These are phyloP conservation scores for Channallabes apus DNA, from an alignment of 2,797 vertebrate species.

Conservation along the genomic window DNA sequence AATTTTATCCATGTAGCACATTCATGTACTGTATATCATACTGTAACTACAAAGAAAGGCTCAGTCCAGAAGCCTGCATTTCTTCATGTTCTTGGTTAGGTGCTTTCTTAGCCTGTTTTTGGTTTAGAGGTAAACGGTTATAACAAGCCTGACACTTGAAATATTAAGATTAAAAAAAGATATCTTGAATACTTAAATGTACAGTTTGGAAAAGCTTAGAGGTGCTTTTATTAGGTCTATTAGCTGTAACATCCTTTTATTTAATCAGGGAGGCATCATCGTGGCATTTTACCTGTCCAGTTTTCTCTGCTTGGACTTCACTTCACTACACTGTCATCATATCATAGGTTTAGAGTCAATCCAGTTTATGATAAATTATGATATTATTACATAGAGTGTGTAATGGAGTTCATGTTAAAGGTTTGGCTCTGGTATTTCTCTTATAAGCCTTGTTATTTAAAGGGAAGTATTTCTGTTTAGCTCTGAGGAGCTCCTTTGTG, in stretches of 20 bases:
- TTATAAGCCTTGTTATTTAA: neutral
- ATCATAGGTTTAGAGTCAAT: constrained; percentile 1
- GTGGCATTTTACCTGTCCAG: neutral
- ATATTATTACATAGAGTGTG: constrained; percentile 10
- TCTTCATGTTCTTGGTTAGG: neutral
- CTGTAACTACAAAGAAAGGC: neutral
- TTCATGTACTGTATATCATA: constrained; percentile 8
- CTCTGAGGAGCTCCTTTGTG: constrained; percentile 12
- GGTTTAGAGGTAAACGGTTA: constrained; percentile 5
- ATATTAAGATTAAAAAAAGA: neutral
- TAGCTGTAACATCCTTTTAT: neutral
- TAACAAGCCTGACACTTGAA: neutral
- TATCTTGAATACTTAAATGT: neutral
- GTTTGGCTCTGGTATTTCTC: neutral
- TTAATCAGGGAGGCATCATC: constrained; percentile 3
- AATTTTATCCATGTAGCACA: constrained; percentile 8
- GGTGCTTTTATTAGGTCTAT: constrained; percentile 7
- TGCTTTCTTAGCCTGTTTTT: neutral
- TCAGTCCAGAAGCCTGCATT: neutral
- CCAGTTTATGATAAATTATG: constrained; percentile 1
- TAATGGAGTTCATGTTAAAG: neutral
- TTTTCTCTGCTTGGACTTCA: neutral
- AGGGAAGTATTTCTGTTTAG: constrained; percentile 3
- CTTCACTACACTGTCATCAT: neutral
- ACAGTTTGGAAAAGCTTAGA: constrained; percentile 19